Conservation (phyloP, 2,113 vertebrate genomes). For the Alouatta palliata region DNA sequence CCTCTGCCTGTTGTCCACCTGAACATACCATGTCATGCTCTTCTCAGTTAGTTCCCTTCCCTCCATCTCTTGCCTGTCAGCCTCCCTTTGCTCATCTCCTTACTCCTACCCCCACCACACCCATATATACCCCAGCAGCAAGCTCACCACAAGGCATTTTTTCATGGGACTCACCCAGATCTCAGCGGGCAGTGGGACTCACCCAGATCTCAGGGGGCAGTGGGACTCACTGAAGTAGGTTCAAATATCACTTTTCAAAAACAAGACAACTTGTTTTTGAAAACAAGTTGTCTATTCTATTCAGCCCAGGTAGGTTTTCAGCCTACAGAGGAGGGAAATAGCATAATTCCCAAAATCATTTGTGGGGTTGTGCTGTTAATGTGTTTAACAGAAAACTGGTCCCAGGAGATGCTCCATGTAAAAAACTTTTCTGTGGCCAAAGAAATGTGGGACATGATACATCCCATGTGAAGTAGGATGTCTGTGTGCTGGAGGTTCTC, state of each 20-base stretch:
- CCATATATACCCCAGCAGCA: neutral
- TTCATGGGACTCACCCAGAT: neutral
- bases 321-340: neutral
- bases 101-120: too few species aligned
- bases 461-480: neutral
- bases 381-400: neutral
- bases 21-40: accelerated
- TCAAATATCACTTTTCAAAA: neutral
- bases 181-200: neutral
- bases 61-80: neutral
- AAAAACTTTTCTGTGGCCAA: neutral
- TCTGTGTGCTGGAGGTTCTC: neutral
- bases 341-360: neutral
- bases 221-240: neutral
- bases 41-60: neutral
- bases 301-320: neutral
- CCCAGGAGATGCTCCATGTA: neutral
- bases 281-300: neutral
- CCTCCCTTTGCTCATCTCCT: too few species aligned
- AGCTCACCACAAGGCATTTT: neutral
- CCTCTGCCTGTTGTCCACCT: neutral
- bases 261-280: neutral
- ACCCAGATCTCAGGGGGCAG: accelerated
- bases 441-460: neutral
- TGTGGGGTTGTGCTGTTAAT: neutral